Conservation (phyloP, 2,888 invertebrate species). For the Eupithecia vulgata region DNA sequence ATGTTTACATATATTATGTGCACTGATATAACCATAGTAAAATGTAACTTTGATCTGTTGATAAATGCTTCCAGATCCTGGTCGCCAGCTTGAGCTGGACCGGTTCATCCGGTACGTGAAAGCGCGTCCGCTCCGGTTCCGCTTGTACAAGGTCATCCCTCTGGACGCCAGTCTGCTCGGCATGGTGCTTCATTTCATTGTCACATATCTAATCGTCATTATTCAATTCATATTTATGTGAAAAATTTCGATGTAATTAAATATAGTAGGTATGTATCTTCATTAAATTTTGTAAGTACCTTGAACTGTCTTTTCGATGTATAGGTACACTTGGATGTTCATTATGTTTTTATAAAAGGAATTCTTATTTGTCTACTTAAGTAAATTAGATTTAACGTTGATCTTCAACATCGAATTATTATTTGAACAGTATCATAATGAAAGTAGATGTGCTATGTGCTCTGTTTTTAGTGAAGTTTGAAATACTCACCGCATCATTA, state of each 20-base stretch:
- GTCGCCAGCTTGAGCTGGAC: background rate
- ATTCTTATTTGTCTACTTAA: background rate
- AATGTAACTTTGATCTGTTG: background rate
- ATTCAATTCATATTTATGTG: background rate
- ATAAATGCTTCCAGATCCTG: background rate
- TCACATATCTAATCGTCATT: background rate
- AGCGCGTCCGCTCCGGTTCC: background rate
- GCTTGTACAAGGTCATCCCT: background rate
- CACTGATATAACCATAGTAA: background rate
- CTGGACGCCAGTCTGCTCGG: slow-evolving; percentile 3
- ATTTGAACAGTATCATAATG: background rate
- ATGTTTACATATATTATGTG: no score
- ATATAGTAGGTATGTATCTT: no score
- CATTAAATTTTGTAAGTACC: background rate
- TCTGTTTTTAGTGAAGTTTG: background rate
- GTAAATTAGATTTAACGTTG: background rate
- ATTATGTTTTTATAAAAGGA: background rate
- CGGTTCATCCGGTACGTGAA: slow-evolving; percentile 2
- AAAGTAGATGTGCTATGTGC: background rate
- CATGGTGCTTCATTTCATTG: background rate
- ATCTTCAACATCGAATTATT: background rate
- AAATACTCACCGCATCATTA: background rate
- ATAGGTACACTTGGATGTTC: no score
- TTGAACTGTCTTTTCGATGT: background rate
- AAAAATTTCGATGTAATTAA: background rate